phyloP scores from a whole-genome alignment of 2,888 invertebrate species.

The Eristalis pertinax region DNA sequence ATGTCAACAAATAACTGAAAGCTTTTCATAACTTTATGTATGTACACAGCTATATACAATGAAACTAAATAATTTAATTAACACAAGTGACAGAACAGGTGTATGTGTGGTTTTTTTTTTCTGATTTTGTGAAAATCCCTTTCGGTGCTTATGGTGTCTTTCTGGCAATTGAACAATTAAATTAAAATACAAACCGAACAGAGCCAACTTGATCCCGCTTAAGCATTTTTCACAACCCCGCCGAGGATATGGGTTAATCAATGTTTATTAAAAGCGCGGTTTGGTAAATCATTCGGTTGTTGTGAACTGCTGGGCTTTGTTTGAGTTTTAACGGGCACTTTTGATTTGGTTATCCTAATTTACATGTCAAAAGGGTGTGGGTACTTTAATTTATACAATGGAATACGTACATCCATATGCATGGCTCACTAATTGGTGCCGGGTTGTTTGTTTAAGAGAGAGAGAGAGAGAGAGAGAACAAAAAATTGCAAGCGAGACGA shows the following conservation, averaged over 20 bases:
- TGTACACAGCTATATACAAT: neutral
- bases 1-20: neutral
- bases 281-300: neutral
- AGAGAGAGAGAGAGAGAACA: neutral
- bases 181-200: slow-evolving; percentile 8
- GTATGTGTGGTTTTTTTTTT: neutral
- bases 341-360: slow-evolving; percentile 17
- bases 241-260: slow-evolving; percentile 11
- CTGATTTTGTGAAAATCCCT: neutral
- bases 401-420: neutral
- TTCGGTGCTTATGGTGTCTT: neutral
- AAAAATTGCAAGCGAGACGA: neutral
- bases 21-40: neutral
- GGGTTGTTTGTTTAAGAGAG: neutral
- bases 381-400: neutral
- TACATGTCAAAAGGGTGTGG: neutral
- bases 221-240: neutral
- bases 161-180: slow-evolving; percentile 2
- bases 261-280: slow-evolving; percentile 18
- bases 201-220: slow-evolving; percentile 10
- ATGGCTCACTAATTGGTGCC: neutral
- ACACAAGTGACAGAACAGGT: neutral
- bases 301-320: slow-evolving; percentile 7
- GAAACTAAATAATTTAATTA: neutral
- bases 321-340: slow-evolving; percentile 2